These are phyloP conservation scores for Saccostrea cuccullata DNA, from an alignment of 1,140 invertebrate genomes.

Conservation along the genomic window DNA sequence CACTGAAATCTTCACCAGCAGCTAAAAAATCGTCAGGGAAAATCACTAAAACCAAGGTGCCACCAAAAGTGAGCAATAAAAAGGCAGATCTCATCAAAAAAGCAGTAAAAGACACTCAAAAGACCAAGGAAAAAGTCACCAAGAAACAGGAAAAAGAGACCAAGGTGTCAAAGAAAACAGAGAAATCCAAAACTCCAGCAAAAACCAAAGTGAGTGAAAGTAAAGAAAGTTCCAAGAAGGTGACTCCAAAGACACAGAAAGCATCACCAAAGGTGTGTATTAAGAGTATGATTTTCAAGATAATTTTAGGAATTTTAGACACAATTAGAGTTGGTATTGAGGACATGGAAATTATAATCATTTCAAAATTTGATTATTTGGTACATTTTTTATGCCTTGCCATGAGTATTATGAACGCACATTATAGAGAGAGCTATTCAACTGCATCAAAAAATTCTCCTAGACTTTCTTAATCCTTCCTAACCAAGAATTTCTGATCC, in stretches of 20 bases:
- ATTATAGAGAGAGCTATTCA: too few relatives aligned
- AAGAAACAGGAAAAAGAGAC: conserved; percentile 17
- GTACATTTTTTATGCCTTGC: too few relatives aligned
- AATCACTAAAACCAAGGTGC: conserved; percentile 13
- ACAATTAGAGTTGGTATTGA: too few relatives aligned
- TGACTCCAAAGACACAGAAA: conserved; percentile 1
- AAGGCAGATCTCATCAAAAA: conserved; percentile 34
- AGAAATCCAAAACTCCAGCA: not conserved
- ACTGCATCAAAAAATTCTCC: too few relatives aligned
- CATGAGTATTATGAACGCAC: too few relatives aligned
- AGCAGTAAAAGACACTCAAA: not conserved
- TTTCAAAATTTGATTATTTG: too few relatives aligned
- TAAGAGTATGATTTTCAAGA: too few relatives aligned
- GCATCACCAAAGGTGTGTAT: conserved; percentile 1
- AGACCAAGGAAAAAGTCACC: not conserved
- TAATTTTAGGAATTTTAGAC: too few relatives aligned
- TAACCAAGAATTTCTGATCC: too few relatives aligned
- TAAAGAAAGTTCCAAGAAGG: not conserved
- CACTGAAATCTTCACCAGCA: not conserved
- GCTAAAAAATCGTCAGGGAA: conserved; percentile 33
- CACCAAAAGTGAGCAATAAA: conserved; percentile 21
- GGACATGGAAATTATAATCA: too few relatives aligned
- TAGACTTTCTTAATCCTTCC: too few relatives aligned
- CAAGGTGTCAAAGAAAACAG: conserved; percentile 9
- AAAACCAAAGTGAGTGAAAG: not conserved